Percentiles rank a stretch among this genome's conserved stretches.
These are phyloP conservation scores for Urocynchramus pylzowi DNA, from an alignment of 2,113 vertebrate species.

Conservation along the genomic window DNA sequence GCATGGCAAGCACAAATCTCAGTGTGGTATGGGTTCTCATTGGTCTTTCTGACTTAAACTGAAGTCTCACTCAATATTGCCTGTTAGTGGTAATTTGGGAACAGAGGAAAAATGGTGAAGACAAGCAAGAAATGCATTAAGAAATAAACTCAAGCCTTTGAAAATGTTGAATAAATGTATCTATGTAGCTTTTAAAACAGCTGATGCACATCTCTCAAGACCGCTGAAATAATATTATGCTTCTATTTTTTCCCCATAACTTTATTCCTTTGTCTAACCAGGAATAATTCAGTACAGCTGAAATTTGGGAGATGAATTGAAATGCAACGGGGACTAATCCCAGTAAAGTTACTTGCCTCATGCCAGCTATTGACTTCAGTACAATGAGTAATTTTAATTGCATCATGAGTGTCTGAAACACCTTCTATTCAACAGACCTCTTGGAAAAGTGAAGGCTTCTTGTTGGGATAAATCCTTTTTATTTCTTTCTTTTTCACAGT, in stretches of 20 bases:
- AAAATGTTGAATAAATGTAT: background rate
- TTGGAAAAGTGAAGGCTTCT: background rate
- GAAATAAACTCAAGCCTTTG: background rate
- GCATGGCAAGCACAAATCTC: background rate
- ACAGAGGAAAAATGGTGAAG: background rate
- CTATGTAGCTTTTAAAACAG: background rate
- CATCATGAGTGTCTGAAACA: background rate
- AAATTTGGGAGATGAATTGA: background rate
- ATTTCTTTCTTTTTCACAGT: background rate
- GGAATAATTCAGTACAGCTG: slow-evolving; percentile 23
- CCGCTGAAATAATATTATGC: background rate
- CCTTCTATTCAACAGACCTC: background rate
- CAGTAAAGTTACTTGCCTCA: background rate
- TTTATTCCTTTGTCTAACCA: background rate
- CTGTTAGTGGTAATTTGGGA: background rate
- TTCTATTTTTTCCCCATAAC: background rate
- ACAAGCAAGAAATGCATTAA: background rate
- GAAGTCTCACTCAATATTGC: background rate
- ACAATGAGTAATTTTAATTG: background rate
- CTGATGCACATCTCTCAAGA: background rate
- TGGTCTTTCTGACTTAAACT: background rate
- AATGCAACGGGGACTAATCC: slow-evolving; percentile 6
- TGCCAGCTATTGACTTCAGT: background rate
- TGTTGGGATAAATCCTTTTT: background rate
- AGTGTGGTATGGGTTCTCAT: background rate